A percentile compares a stretch with the other conserved stretches of the same genome.
Conservation (phyloP, 2,888 invertebrate species). For the Acanthoscelides obtectus region DNA sequence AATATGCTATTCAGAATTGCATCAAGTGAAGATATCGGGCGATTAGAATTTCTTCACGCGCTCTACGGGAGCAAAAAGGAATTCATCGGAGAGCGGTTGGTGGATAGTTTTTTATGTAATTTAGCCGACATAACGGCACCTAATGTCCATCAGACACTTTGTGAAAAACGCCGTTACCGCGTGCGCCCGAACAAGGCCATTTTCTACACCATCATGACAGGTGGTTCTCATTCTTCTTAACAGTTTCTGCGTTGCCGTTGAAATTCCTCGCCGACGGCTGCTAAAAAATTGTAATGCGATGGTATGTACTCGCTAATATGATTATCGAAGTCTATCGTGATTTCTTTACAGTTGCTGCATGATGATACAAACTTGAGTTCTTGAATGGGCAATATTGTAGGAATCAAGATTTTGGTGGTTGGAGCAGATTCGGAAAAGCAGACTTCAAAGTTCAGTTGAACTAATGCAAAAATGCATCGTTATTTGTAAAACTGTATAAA, state of each 20-base stretch:
- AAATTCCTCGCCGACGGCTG: neutral
- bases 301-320: neutral
- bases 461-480: too few relatives aligned
- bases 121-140: neutral
- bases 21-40: neutral
- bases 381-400: too few relatives aligned
- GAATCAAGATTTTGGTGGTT: too few relatives aligned
- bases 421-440: too few relatives aligned
- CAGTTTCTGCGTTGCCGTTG: neutral
- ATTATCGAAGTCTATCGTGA: neutral
- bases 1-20: neutral
- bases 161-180: neutral
- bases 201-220: neutral
- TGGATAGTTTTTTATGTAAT: neutral
- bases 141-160: neutral
- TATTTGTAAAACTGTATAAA: too few relatives aligned
- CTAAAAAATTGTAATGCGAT: neutral
- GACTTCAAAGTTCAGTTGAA: too few relatives aligned
- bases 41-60: neutral
- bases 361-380: too few relatives aligned
- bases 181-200: neutral
- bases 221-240: neutral
- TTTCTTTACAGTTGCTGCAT: too few relatives aligned
- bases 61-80: neutral
- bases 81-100: neutral